phyloP scores from a whole-genome alignment of 1,140 invertebrate species.

The Notospermus geniculatus region DNA sequence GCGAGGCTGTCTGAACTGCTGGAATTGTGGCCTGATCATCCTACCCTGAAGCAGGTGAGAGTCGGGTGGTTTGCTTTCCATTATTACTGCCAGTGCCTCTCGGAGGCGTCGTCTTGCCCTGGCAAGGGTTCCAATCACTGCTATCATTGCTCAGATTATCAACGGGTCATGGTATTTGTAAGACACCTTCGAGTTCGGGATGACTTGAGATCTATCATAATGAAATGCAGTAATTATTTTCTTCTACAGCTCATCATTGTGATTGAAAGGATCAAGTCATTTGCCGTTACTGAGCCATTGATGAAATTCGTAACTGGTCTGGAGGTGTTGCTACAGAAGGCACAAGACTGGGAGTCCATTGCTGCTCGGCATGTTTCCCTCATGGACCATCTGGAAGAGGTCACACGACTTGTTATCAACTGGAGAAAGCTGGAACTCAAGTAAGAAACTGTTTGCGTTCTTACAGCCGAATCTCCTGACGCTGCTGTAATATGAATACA shows the following conservation, averaged over 20 bases:
- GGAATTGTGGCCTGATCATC: constrained; percentile 85
- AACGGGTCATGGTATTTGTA: no score
- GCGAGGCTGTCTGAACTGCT: constrained; percentile 68
- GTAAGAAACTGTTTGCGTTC: no score
- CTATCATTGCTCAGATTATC: no score
- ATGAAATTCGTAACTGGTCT: constrained; percentile 86
- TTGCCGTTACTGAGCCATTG: constrained; percentile 77
- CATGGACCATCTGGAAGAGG: constrained; percentile 64
- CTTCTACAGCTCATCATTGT: constrained; percentile 60
- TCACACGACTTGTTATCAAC: constrained; percentile 79
- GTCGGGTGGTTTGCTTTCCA: no score
- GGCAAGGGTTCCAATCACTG: no score
- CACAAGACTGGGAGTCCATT: constrained; percentile 86
- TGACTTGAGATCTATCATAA: no score
- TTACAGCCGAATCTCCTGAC: no score
- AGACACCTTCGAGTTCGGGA: no score
- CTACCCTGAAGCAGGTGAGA: constrained; percentile 73
- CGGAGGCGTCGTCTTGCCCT: no score
- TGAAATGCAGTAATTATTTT: not conserved
- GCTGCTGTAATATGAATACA: no score
- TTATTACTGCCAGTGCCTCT: no score
- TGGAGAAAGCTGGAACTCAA: constrained; percentile 91
- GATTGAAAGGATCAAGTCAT: constrained; percentile 72
- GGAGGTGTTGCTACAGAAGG: constrained; percentile 79
- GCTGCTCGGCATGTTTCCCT: constrained; percentile 85